Evolutionary conservation across 1,140 invertebrate species (phyloP).

Genomic region (Euglossa dilemma): DNA sequence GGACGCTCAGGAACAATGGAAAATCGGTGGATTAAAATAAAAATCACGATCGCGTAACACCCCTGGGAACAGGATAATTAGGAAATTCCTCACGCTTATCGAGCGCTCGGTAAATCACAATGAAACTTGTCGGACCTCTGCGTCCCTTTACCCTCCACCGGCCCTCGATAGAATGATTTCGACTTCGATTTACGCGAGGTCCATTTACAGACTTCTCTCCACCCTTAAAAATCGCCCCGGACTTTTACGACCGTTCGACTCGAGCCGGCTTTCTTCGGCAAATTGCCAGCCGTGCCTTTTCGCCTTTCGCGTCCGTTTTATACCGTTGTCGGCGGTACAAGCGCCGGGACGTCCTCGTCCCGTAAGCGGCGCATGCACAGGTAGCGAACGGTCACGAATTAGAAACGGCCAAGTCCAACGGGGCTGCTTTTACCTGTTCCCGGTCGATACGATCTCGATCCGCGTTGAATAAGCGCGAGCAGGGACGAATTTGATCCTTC

Average conservation of each 20-base stretch:
- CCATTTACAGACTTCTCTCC: background rate
- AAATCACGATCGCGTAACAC: no score
- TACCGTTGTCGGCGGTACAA: background rate
- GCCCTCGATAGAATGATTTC: slow-evolving; percentile 2
- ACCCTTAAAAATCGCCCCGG: background rate
- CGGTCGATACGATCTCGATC: slow-evolving; percentile 38
- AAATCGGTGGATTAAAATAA: no score
- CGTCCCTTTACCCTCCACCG: background rate
- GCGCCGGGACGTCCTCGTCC: background rate
- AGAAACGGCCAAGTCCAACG: background rate
- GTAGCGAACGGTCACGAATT: background rate
- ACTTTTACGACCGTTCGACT: background rate
- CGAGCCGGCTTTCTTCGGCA: background rate
- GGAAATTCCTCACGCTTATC: background rate
- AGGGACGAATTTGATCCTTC: slow-evolving; percentile 54
- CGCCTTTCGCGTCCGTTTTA: background rate
- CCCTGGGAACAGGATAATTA: background rate
- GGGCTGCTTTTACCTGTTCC: slow-evolving; percentile 13
- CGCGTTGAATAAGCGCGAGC: slow-evolving; percentile 36
- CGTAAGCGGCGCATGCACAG: no score
- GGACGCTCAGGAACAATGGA: no score
- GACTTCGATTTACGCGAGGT: background rate
- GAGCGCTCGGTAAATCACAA: background rate
- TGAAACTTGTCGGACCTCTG: background rate
- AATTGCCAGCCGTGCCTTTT: background rate